These are phyloP conservation scores for Aleiodes leptofemur DNA, from an alignment of 2,888 invertebrate species.

Conservation along the genomic window DNA sequence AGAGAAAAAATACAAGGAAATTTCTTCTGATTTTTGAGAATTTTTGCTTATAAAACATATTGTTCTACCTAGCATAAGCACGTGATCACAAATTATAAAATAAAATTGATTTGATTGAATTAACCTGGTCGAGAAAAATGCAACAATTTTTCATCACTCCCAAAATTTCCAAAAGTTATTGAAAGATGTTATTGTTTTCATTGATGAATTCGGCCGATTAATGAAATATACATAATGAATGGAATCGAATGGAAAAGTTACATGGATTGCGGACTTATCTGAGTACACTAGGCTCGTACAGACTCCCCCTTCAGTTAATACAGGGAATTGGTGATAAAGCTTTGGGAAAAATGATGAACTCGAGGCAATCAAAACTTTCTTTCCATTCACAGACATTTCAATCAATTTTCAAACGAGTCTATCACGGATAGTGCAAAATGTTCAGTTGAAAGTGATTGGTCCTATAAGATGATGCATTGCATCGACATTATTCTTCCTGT, in stretches of 20 bases:
- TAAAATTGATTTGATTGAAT: too few relatives aligned
- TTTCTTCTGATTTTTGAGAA: not conserved
- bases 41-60: too few relatives aligned
- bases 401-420: constrained; percentile 5
- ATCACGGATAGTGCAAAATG: too few relatives aligned
- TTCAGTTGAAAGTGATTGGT: too few relatives aligned
- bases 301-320: not conserved
- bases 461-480: too few relatives aligned
- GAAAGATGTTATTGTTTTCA: not conserved
- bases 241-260: constrained; percentile 37
- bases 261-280: constrained; percentile 29
- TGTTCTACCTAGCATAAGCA: too few relatives aligned
- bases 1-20: not conserved
- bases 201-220: not conserved
- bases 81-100: too few relatives aligned
- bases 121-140: too few relatives aligned
- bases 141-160: not conserved
- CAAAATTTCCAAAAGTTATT: not conserved
- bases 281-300: not conserved
- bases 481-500: too few relatives aligned
- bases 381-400: not conserved
- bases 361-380: constrained; percentile 18
- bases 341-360: not conserved
- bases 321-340: constrained; percentile 5
- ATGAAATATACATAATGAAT: constrained; percentile 15